Evolutionary conservation across 2,113 vertebrate genomes (phyloP).

Genomic region (Chascanopsetta lugubris): DNA sequence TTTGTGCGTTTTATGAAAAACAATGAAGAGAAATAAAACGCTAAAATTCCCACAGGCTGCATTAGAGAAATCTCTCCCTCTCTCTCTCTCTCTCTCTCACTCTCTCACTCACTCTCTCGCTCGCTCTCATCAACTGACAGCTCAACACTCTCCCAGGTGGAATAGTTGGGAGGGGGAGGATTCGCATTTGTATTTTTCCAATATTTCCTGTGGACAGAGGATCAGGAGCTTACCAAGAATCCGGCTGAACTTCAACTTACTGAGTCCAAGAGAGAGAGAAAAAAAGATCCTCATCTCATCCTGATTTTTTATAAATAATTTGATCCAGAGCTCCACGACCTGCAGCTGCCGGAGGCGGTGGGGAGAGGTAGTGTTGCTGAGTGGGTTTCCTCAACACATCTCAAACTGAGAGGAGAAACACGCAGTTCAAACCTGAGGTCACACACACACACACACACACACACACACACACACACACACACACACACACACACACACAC

Average conservation of each 20-base stretch:
- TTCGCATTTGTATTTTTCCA: slow-evolving; percentile 78
- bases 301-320: slow-evolving; percentile 35
- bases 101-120: not conserved
- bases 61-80: not conserved
- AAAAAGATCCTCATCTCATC: slow-evolving; percentile 49
- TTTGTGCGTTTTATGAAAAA: not conserved
- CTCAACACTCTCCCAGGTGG: slow-evolving; percentile 58
- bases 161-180: slow-evolving; percentile 55
- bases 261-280: slow-evolving; percentile 37
- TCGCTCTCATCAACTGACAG: slow-evolving; percentile 57
- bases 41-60: not conserved
- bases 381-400: slow-evolving; percentile 19
- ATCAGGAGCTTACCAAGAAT: slow-evolving; percentile 58
- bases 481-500: not conserved
- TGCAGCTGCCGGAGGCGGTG: slow-evolving; percentile 42
- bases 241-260: slow-evolving; percentile 16
- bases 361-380: slow-evolving; percentile 42
- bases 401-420: slow-evolving; percentile 30
- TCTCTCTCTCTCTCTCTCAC: not conserved
- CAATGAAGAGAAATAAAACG: not conserved
- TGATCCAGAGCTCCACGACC: slow-evolving; percentile 22
- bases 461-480: not conserved
- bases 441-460: not conserved
- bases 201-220: slow-evolving; percentile 63
- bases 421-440: slow-evolving; percentile 36